Evolutionary conservation across 1,140 invertebrate genomes (phyloP).

Genomic region (Heterodera carotae): DNA sequence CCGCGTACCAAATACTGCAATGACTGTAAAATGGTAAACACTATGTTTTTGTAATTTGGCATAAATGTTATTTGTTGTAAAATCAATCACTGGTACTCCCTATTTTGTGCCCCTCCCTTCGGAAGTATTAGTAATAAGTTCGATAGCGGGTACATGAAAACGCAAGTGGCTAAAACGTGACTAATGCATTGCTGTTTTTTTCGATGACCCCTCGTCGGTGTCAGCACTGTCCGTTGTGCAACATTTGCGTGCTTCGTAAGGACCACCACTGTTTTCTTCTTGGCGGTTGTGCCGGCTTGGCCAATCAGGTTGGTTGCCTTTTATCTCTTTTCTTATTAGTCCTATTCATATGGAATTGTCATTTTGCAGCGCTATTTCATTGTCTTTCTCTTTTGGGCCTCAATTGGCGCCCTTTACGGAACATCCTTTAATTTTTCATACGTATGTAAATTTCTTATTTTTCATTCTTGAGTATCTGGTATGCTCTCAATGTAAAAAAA

Average conservation of each 20-base stretch:
- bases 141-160: no score
- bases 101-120: no score
- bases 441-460: background rate
- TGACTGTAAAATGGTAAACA: constrained; percentile 16
- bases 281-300: constrained; percentile 53
- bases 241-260: constrained; percentile 54
- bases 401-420: constrained; percentile 43
- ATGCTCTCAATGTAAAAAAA: background rate
- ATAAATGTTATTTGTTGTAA: background rate
- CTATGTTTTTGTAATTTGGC: constrained; percentile 42
- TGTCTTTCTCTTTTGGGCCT: constrained; percentile 53
- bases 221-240: constrained; percentile 54
- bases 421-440: constrained; percentile 40
- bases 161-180: no score
- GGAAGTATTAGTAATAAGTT: no score
- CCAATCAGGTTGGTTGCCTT: constrained; percentile 44
- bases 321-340: background rate
- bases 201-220: constrained; percentile 41
- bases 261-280: constrained; percentile 55
- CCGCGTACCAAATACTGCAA: constrained; percentile 13
- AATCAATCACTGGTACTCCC: no score
- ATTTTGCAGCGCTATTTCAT: constrained; percentile 53
- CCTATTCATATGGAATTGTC: background rate
- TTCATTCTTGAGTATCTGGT: no score
- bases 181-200: no score